These are phyloP conservation scores for Crax fasciolata DNA, from an alignment of 2,797 vertebrate species.

Conservation along the genomic window DNA sequence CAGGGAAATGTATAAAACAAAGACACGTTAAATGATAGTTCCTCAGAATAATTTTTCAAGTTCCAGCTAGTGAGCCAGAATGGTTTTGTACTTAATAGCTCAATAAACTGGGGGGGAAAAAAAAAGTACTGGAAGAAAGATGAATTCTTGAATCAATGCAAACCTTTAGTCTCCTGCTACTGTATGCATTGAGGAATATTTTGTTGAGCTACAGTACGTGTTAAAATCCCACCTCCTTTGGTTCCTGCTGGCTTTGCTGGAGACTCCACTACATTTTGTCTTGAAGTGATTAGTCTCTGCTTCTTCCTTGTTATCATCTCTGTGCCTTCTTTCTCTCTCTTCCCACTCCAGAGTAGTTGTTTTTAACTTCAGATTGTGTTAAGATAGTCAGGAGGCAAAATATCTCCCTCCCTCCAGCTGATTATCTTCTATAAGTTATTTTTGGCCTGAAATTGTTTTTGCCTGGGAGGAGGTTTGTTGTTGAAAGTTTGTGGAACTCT, in stretches of 20 bases:
- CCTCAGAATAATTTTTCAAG: background rate
- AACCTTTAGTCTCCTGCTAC: background rate
- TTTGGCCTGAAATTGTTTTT: constrained; percentile 29
- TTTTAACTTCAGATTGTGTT: background rate
- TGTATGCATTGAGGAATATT: background rate
- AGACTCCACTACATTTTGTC: background rate
- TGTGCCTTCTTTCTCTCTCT: background rate
- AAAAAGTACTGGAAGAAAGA: background rate
- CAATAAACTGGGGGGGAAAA: background rate
- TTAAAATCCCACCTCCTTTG: background rate
- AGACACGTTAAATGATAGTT: background rate
- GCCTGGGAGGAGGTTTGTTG: constrained; percentile 8
- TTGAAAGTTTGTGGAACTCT: background rate
- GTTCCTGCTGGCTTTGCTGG: background rate
- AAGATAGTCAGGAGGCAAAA: background rate
- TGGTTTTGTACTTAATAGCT: background rate
- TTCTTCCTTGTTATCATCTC: background rate
- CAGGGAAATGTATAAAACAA: background rate
- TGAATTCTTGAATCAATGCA: background rate
- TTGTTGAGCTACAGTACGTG: background rate
- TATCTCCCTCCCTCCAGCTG: background rate
- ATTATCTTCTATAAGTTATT: background rate
- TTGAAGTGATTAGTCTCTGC: background rate
- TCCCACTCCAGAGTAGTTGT: background rate
- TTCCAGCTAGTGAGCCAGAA: background rate